Evolutionary conservation across 2,888 invertebrate genomes (phyloP).

Genomic region (Cheilosia soror): DNA sequence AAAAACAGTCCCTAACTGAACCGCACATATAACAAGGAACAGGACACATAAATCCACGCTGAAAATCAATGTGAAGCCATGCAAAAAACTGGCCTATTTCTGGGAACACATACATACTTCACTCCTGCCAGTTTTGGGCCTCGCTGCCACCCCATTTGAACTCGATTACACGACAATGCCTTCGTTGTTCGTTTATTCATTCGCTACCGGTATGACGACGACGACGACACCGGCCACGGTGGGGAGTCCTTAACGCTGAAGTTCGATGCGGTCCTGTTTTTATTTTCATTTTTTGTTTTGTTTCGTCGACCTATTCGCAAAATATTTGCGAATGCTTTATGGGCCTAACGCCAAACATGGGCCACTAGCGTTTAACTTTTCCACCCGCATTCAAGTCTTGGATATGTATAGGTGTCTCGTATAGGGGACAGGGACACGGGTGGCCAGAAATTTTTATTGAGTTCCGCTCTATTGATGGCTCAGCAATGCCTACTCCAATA

Average conservation of each 20-base stretch:
- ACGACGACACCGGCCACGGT: background rate
- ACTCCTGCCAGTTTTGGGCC: conserved; percentile 39
- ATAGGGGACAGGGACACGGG: background rate
- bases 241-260: conserved; percentile 7
- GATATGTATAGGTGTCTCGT: conserved; percentile 3
- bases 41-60: conserved; percentile 62
- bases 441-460: conserved; percentile 68
- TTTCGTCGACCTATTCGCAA: conserved; percentile 48
- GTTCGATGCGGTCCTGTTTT: conserved; percentile 29
- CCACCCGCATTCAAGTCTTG: conserved; percentile 16
- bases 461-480: conserved; percentile 73
- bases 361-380: conserved; percentile 43
- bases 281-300: conserved; percentile 11
- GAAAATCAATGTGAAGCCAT: conserved; percentile 68
- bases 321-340: conserved; percentile 67
- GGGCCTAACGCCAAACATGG: conserved; percentile 37
- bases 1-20: conserved; percentile 29
- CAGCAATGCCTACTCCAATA: conserved; percentile 58
- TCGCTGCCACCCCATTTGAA: conserved; percentile 48
- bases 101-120: conserved; percentile 62
- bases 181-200: conserved; percentile 61
- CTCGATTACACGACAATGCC: conserved; percentile 72
- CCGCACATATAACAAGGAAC: conserved; percentile 45
- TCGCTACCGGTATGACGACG: conserved; percentile 24
- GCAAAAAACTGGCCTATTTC: conserved; percentile 72